Conservation (phyloP, 2,797 vertebrate genomes). For the Ptychadena robeensis region DNA sequence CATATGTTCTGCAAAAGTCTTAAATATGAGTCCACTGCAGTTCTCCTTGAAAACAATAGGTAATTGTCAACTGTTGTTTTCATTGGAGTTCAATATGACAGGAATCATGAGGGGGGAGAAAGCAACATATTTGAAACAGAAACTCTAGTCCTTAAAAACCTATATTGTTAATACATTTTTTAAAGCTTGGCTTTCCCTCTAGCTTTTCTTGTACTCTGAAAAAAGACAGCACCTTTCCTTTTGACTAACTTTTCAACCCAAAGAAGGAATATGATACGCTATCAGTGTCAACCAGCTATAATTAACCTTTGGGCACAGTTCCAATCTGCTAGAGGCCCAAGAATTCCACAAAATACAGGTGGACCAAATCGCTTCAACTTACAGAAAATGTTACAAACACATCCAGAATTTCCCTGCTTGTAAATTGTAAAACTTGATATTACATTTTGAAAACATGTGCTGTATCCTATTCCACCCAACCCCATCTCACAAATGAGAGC, state of each 20-base stretch:
- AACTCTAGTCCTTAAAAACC: not conserved
- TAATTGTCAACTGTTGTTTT: too few relatives aligned
- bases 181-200: not conserved
- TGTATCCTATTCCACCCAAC: conserved; percentile 51
- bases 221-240: not conserved
- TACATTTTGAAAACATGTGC: conserved; percentile 45
- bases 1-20: too few relatives aligned
- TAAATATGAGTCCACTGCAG: too few relatives aligned
- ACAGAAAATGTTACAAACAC: conserved; percentile 44
- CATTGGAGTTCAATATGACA: too few relatives aligned
- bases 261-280: conserved; percentile 30
- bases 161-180: not conserved
- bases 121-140: too few relatives aligned
- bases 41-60: too few relatives aligned
- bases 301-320: conserved; percentile 34
- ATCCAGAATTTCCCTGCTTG: conserved; percentile 46
- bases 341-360: conserved; percentile 42
- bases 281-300: conserved; percentile 33
- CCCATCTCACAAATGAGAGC: conserved; percentile 47
- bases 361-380: conserved; percentile 38
- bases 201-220: not conserved
- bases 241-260: conserved; percentile 27
- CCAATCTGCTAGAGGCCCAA: conserved; percentile 30
- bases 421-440: conserved; percentile 51
- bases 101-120: too few relatives aligned